These are phyloP conservation scores for Seira musarum DNA, from an alignment of 2,888 invertebrate genomes.

Conservation along the genomic window DNA sequence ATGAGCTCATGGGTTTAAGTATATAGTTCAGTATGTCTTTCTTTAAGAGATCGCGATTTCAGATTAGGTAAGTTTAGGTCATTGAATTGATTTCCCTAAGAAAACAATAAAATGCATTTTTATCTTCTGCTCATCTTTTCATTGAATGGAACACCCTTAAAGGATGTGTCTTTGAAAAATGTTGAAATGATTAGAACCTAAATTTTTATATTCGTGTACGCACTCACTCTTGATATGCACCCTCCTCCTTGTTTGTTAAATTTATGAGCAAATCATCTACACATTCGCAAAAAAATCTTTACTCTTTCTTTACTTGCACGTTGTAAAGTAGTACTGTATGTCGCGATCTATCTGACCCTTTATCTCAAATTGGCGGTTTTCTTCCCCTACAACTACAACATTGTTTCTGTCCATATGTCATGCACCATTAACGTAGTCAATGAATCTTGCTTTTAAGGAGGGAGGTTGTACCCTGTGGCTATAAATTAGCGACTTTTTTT, in stretches of 20 bases:
- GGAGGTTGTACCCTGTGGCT: slow-evolving; percentile 5
- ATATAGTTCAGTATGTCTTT: background rate
- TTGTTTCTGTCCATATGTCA: too few relatives aligned
- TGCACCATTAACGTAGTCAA: too few relatives aligned
- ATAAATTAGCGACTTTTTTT: slow-evolving; percentile 41
- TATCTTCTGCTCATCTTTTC: background rate
- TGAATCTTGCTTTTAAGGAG: slow-evolving; percentile 12
- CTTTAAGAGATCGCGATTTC: background rate
- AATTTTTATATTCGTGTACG: too few relatives aligned
- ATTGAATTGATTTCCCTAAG: background rate
- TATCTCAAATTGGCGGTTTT: too few relatives aligned
- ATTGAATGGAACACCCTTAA: background rate
- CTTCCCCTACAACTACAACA: background rate
- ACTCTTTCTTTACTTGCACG: too few relatives aligned
- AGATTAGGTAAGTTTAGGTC: background rate
- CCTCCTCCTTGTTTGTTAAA: background rate
- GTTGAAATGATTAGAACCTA: too few relatives aligned
- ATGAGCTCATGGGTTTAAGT: too few relatives aligned
- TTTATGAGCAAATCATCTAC: too few relatives aligned
- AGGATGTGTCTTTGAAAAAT: background rate
- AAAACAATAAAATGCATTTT: background rate
- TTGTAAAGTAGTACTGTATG: too few relatives aligned
- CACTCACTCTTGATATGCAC: background rate
- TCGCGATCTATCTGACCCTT: too few relatives aligned
- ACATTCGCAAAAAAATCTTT: too few relatives aligned